A percentile compares a stretch with the other conserved stretches of the same genome.
Conservation (phyloP, 2,888 invertebrate genomes). For the Microctonus aethiopoides region DNA sequence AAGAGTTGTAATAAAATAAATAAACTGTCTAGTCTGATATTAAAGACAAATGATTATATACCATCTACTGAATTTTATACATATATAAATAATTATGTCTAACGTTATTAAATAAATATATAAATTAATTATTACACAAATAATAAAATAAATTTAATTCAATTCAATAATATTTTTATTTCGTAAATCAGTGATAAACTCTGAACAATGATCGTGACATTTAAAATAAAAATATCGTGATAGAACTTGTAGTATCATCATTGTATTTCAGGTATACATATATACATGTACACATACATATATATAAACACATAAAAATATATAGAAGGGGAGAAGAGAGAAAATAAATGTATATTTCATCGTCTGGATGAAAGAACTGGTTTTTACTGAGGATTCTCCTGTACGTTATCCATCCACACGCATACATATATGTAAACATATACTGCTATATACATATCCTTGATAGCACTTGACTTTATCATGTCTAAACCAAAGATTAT, state of each 20-base stretch:
- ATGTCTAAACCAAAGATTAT: neutral
- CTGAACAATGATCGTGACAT: neutral
- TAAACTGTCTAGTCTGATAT: neutral
- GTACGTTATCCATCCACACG: conserved; percentile 29
- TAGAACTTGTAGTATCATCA: neutral
- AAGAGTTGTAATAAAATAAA: neutral
- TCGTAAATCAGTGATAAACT: neutral
- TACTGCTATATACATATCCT: neutral
- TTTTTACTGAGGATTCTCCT: conserved; percentile 41
- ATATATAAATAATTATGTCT: neutral
- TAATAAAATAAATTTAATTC: neutral
- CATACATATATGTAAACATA: conserved; percentile 20
- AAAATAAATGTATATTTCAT: conserved; percentile 7
- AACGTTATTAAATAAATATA: neutral
- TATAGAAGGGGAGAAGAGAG: neutral
- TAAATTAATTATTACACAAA: neutral
- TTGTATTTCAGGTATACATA: neutral
- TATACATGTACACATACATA: neutral
- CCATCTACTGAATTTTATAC: no score
- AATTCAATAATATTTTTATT: neutral
- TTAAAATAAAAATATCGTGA: neutral
- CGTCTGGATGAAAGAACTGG: conserved; percentile 38
- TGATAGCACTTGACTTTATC: neutral
- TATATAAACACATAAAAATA: neutral
- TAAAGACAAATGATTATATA: no score